Evolutionary conservation across 1,140 invertebrate species (phyloP), one percentile per base, ranked within the genome.

Genomic region (Bombus waltoni): DNA sequence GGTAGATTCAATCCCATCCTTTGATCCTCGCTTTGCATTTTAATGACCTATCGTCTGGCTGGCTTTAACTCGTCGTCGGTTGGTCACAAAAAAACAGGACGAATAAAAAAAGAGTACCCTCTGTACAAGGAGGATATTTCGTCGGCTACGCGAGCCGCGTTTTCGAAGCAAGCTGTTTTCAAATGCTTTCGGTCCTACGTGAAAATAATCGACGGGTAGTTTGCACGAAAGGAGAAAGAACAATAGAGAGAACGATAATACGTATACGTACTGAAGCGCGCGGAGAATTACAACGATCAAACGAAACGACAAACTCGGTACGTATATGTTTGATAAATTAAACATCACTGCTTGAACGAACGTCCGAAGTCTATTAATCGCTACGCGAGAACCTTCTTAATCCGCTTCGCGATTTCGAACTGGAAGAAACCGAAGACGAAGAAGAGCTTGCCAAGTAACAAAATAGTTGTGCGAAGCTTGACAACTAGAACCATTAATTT

Each of bases 1-100:
- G 65, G n/a, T 62, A 70, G 77, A 90, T 89, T 77, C 88, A 90
- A 90, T 90, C 81, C 65, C 81, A 81, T 89, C 80, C 90, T 91
- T 91, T 91, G 91, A 91, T 90, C 88, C 88, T 66, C 82, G 80
- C 88, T 91, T 90, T 91, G 91, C 88, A 91, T 91, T 91, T 91
- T 91, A 91, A 91, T 88, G 87, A 91, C 77, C 65, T 66, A 88
- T 91, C 85, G 88, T 90, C 74, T 76, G 82, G 85, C 68, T 40
- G 62, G 80, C 70, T 89, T 81, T 77, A 83, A 83, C 80, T 82
- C 83, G 70, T 40, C 28, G 66, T 71, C 42, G 72, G 79, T 47
- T 18, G 71, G 59, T 40, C 73, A 22, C 22, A 6, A 40, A 78
- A 42, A 70, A 57, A 35, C 1, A 25, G 22, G 25, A 25, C 15